Percentiles rank a stretch among this genome's conserved stretches.
These are phyloP conservation scores for Orthosia cruda DNA, from an alignment of 2,888 invertebrate species.

Conservation along the genomic window DNA sequence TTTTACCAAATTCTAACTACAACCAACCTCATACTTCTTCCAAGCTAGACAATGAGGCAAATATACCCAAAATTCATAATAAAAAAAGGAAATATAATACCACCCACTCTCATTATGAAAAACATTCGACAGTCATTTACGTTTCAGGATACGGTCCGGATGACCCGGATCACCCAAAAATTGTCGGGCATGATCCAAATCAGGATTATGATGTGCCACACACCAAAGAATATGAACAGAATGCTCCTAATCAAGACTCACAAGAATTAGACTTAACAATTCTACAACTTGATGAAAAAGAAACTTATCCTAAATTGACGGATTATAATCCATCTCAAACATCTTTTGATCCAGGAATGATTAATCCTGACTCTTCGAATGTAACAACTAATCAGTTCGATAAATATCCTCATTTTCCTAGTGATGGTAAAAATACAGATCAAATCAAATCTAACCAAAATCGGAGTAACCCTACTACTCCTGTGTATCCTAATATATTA, in stretches of 20 bases:
- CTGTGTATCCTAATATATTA: not conserved
- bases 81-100: conserved; percentile 15
- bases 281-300: not conserved
- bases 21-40: not conserved
- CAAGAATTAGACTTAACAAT: conserved; percentile 9
- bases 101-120: conserved; percentile 16
- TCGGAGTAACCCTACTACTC: not conserved
- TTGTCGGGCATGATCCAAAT: not conserved
- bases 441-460: not conserved
- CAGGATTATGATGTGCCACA: not conserved
- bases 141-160: conserved; percentile 5
- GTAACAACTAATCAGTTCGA: not conserved
- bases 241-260: conserved; percentile 8
- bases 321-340: not conserved
- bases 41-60: not conserved
- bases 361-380: not conserved
- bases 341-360: not conserved
- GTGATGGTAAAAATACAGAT: not conserved
- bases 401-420: not conserved
- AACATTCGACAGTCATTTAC: conserved; percentile 7
- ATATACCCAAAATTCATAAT: not conserved
- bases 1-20: not conserved
- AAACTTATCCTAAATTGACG: not conserved
- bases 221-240: not conserved
- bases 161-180: not conserved